A percentile compares a stretch with the other conserved stretches of the same genome.
These are phyloP conservation scores for Cheilosia urbana DNA, from an alignment of 2,888 invertebrate genomes.

Conservation along the genomic window DNA sequence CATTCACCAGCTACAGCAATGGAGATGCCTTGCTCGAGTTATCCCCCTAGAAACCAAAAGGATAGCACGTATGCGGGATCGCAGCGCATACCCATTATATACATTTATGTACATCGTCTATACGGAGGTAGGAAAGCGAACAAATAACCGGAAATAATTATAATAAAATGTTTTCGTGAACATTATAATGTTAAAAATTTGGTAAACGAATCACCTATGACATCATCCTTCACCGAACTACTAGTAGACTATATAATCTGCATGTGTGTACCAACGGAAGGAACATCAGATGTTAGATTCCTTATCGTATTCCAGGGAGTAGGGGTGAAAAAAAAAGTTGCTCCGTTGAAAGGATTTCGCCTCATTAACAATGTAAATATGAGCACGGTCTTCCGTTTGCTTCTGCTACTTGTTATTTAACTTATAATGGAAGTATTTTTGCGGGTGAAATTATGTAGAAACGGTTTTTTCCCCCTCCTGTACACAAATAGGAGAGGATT, in stretches of 20 bases:
- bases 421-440: conserved; percentile 60
- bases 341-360: conserved; percentile 58
- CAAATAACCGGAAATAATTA: conserved; percentile 37
- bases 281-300: conserved; percentile 7
- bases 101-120: background rate
- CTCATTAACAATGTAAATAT: conserved; percentile 74
- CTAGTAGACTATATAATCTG: background rate
- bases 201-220: conserved; percentile 18
- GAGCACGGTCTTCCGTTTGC: conserved; percentile 28
- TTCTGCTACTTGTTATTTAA: conserved; percentile 23
- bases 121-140: background rate
- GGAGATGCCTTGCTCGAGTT: background rate
- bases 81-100: background rate
- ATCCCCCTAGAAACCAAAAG: no score
- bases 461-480: conserved; percentile 6
- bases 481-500: conserved; percentile 27
- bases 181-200: conserved; percentile 31
- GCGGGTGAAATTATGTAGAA: conserved; percentile 52
- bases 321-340: background rate
- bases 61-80: no score
- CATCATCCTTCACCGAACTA: conserved; percentile 5
- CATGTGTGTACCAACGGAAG: background rate
- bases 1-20: no score
- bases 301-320: conserved; percentile 10
- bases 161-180: conserved; percentile 31